Evolutionary conservation across 2,113 vertebrate genomes (phyloP).

Genomic region (Eonycteris spelaea): DNA sequence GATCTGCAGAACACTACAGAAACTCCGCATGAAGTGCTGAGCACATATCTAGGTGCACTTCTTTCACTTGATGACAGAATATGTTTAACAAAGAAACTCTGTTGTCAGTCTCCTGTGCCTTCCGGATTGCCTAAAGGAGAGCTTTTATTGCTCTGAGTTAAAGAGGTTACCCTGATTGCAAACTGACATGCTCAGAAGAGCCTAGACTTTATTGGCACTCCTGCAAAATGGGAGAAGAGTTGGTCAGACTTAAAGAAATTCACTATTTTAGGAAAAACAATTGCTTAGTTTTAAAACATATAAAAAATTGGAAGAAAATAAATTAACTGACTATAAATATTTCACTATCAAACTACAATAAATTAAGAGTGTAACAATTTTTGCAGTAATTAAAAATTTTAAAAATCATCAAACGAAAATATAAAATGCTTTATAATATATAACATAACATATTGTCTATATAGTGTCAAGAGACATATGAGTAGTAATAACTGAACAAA

Average conservation of each 20-base stretch:
- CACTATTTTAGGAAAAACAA: conserved; percentile 38
- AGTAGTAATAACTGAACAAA: background rate
- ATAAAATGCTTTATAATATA: background rate
- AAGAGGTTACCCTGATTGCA: conserved; percentile 26
- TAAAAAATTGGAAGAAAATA: background rate
- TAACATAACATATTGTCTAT: background rate
- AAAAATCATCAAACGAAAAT: background rate
- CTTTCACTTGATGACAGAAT: conserved; percentile 6
- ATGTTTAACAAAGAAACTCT: background rate
- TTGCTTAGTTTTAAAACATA: conserved; percentile 35
- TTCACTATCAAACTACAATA: background rate
- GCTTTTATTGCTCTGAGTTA: background rate
- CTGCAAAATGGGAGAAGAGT: conserved; percentile 4
- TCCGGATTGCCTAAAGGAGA: background rate
- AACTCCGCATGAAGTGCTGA: background rate
- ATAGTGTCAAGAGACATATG: background rate
- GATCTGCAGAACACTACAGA: background rate
- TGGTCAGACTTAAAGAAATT: conserved; percentile 24
- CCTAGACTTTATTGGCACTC: conserved; percentile 14
- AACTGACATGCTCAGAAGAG: background rate
- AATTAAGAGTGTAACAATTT: background rate
- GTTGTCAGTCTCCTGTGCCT: background rate
- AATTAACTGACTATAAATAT: conserved; percentile 18
- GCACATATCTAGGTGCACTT: background rate
- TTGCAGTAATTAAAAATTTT: background rate